Conservation (phyloP, 2,888 invertebrate genomes). For the Orthonevra nobilis region DNA sequence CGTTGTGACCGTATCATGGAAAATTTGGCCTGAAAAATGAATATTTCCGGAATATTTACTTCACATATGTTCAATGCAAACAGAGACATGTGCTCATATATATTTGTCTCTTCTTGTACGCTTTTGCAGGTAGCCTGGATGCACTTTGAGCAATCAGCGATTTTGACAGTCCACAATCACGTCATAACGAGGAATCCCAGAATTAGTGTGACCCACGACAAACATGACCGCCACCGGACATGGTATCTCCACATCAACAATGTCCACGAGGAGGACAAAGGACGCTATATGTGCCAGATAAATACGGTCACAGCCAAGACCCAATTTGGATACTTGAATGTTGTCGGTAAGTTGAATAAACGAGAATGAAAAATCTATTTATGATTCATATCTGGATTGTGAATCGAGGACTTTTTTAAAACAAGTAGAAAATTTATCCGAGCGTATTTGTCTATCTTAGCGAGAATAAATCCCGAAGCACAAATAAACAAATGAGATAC, state of each 20-base stretch:
- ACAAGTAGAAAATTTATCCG: no score
- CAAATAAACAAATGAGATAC: conserved; percentile 39
- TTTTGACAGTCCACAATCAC: conserved; percentile 95
- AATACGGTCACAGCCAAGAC: conserved; percentile 96
- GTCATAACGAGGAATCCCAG: conserved; percentile 95
- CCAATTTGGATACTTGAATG: conserved; percentile 94
- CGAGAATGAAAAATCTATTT: no score
- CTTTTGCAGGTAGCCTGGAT: conserved; percentile 94
- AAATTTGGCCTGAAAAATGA: not conserved
- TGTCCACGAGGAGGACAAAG: conserved; percentile 94
- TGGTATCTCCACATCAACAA: conserved; percentile 96
- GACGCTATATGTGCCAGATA: conserved; percentile 96
- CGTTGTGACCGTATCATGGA: conserved; percentile 10
- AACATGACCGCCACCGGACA: conserved; percentile 89
- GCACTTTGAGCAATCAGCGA: conserved; percentile 96
- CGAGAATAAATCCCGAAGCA: conserved; percentile 25
- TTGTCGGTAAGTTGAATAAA: conserved; percentile 87
- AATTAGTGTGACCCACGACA: conserved; percentile 94
- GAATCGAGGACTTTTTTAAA: no score
- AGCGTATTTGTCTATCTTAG: not conserved
- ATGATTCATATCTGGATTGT: conserved; percentile 1
- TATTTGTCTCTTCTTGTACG: conserved; percentile 52
- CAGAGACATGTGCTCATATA: no score
- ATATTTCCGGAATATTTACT: conserved; percentile 4
- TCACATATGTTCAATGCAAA: no score